A percentile compares a stretch with the other conserved stretches of the same genome.
These are phyloP conservation scores for Notodonta ziczac DNA, from an alignment of 2,888 invertebrate genomes.

Conservation along the genomic window DNA sequence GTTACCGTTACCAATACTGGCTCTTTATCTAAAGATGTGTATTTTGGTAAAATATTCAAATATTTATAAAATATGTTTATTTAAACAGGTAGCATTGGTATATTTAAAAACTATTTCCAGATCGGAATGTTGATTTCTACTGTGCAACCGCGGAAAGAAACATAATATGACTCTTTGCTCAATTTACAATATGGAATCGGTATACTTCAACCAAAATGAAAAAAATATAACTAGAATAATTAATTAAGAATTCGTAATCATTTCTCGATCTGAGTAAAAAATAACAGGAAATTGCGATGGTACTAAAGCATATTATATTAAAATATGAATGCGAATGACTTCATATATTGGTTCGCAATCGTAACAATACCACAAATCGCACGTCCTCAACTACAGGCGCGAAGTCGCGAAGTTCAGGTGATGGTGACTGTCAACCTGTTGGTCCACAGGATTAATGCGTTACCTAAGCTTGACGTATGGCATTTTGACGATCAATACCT, in stretches of 20 bases:
- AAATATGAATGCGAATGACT: too few relatives aligned
- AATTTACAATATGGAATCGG: too few relatives aligned
- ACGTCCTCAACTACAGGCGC: neutral
- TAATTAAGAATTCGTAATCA: too few relatives aligned
- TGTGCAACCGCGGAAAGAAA: neutral
- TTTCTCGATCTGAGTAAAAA: too few relatives aligned
- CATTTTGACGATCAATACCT: neutral
- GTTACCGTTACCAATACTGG: neutral
- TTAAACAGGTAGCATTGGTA: slow-evolving; percentile 8
- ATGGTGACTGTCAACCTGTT: neutral
- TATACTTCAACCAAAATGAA: neutral
- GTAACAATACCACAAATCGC: neutral
- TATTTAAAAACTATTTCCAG: slow-evolving; percentile 12
- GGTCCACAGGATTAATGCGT: neutral
- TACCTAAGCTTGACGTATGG: neutral
- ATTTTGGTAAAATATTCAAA: neutral
- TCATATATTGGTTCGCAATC: too few relatives aligned
- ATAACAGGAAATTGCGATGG: too few relatives aligned
- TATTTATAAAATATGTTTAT: slow-evolving; percentile 8
- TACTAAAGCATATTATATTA: too few relatives aligned
- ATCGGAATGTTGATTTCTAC: slow-evolving; percentile 14
- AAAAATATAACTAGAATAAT: too few relatives aligned
- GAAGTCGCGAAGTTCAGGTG: neutral
- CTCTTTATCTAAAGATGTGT: neutral
- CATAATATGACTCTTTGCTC: neutral